Base-by-base conservation (phyloP, 2,888 invertebrate genomes). In the Parnassius orleans region DNA sequence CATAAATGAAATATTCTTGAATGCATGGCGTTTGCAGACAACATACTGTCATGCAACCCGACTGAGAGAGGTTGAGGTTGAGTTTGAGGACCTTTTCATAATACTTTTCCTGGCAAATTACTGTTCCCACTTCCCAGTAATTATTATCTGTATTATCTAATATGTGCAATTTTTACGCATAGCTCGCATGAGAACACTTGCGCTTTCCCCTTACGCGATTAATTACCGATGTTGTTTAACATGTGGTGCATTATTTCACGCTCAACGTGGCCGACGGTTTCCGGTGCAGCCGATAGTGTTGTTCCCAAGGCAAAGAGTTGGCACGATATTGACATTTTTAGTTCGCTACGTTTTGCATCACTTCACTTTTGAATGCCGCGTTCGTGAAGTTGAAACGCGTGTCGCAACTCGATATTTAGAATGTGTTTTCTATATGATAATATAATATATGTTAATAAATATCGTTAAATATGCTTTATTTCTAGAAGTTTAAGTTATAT, bases 291-390 rank as follows among this genome's bases (percentile, higher is more conserved):
- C 72, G 69, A 66, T 66, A 65, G 64, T 67, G 71, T 71, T 70
- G 72, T 75, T 80, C 74, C 78, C 81, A 81, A 83, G 83, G 80
- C 77, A 69, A 67, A 82, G 79, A 74, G 76, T 72, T 76, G 69
- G 77, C 88, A 90, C 88, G 87, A 84, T 79, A 86, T 83, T 89
- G 87, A 88, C 88, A 90, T 90, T 90, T 86, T 83, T 87, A 83
- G 83, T 77, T 80, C 78, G 70, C 72, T 57, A 54, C 58, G 68
- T 74, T 76, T 89, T 88, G 82, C 86, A 77, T 80, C 83, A 87
- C 69, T 65, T 66, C 66, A 71, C 75, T 65, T 81, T 79, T 80
- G 76, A 84, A 86, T 83, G 81, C 76, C 80, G 78, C 74, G 72
- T 70, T 75, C 66, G 73, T 72, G 63, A 50, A 51, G 51, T 59